Percentiles rank a stretch among this genome's conserved stretches.
Conservation (phyloP, 1,140 invertebrate species). For the Lordiphosa stackelbergi region DNA sequence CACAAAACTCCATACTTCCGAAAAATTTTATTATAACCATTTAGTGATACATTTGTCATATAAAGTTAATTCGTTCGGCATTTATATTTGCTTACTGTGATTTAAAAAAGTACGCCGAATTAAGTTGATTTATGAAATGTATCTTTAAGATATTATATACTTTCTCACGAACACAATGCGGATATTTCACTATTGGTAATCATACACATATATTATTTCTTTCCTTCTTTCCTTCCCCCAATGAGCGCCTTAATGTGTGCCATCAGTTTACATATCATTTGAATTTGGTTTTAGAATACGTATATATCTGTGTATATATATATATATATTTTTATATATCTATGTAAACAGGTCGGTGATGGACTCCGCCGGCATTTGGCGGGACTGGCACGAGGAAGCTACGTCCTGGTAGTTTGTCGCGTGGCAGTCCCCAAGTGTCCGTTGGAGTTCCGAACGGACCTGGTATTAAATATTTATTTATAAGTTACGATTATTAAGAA, state of each 20-base stretch:
- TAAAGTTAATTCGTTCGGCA: slow-evolving; percentile 43
- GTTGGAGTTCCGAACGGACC: slow-evolving; percentile 7
- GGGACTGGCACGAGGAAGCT: no score
- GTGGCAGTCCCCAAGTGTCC: no score
- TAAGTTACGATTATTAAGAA: slow-evolving; percentile 31
- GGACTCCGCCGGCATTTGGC: no score
- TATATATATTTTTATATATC: slow-evolving; percentile 30
- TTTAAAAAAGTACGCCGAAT: slow-evolving; percentile 39
- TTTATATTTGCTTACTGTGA: slow-evolving; percentile 31
- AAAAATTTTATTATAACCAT: slow-evolving; percentile 63
- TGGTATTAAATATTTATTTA: slow-evolving; percentile 10
- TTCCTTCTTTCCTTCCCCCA: background rate
- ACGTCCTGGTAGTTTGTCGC: no score
- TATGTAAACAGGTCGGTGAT: no score
- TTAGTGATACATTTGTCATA: slow-evolving; percentile 49
- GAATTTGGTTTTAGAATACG: slow-evolving; percentile 1
- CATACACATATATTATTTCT: background rate
- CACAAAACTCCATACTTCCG: slow-evolving; percentile 25
- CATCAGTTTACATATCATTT: slow-evolving; percentile 16
- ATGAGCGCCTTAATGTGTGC: slow-evolving; percentile 12
- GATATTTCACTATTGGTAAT: slow-evolving; percentile 50
- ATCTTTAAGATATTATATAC: slow-evolving; percentile 52
- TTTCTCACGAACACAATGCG: slow-evolving; percentile 62
- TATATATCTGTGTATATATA: slow-evolving; percentile 23
- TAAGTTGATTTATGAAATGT: slow-evolving; percentile 52